A percentile compares a stretch with the other conserved stretches of the same genome.
phyloP scores from a whole-genome alignment of 2,888 invertebrate species.

The Myopa tessellatipennis region DNA sequence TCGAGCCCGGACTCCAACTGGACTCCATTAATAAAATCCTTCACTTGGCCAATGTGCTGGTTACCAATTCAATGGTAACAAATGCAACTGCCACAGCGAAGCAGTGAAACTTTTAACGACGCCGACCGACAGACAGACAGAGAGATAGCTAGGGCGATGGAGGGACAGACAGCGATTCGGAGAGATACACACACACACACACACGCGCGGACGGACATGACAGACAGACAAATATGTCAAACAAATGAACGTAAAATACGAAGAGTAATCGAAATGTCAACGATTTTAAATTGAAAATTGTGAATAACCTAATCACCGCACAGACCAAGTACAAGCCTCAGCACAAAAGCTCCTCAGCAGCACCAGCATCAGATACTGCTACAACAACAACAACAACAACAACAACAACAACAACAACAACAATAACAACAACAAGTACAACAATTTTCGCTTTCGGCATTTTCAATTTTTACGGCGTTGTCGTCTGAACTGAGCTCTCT shows the following conservation, averaged over 20 bases:
- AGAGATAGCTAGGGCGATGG: not conserved
- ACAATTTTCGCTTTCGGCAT: constrained; percentile 33
- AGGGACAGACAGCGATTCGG: not conserved
- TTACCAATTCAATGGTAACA: constrained; percentile 21
- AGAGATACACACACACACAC: constrained; percentile 3
- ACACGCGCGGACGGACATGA: not conserved
- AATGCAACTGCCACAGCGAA: constrained; percentile 26
- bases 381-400: constrained; percentile 16
- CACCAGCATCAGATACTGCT: not conserved
- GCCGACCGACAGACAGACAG: not conserved
- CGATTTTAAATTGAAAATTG: constrained; percentile 58
- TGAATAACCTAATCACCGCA: constrained; percentile 56
- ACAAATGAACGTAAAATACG: constrained; percentile 34
- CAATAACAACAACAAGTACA: too few species aligned
- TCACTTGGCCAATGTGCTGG: constrained; percentile 24
- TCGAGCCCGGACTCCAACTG: not conserved
- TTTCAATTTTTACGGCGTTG: constrained; percentile 21
- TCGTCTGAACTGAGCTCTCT: constrained; percentile 11
- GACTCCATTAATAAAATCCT: constrained; percentile 32
- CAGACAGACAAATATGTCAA: constrained; percentile 23
- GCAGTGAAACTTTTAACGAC: constrained; percentile 16
- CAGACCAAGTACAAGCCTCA: constrained; percentile 24
- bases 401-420: constrained; percentile 10
- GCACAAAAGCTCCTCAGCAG: not conserved
- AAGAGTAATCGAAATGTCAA: constrained; percentile 56